Conservation (phyloP, 2,113 vertebrate species). For the Stomatorhinus ivindoensis region DNA sequence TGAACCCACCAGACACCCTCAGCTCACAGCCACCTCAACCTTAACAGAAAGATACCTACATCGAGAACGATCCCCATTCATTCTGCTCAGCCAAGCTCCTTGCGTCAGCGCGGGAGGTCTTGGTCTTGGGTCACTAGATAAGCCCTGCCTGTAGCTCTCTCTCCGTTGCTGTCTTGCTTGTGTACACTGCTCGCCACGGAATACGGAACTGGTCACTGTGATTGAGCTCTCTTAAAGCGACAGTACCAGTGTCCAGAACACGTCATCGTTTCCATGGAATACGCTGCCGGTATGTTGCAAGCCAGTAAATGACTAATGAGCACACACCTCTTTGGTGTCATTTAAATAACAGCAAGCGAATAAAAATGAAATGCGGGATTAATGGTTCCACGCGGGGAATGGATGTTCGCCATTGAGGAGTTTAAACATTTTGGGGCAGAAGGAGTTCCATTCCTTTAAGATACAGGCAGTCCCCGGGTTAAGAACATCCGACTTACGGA, state of each 20-base stretch:
- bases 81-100: neutral
- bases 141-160: neutral
- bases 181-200: neutral
- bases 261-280: neutral
- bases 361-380: neutral
- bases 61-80: slow-evolving; percentile 15
- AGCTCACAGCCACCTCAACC: neutral
- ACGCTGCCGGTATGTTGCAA: neutral
- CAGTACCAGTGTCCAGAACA: neutral
- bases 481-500: neutral
- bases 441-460: neutral
- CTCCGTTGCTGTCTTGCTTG: neutral
- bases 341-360: neutral
- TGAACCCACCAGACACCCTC: no score
- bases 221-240: slow-evolving; percentile 2
- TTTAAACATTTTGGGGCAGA: neutral
- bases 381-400: neutral
- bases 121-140: neutral
- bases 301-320: neutral
- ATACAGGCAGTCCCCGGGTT: neutral
- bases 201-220: slow-evolving; percentile 16
- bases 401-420: neutral
- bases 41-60: slow-evolving; percentile 7
- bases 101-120: neutral
- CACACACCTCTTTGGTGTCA: neutral